Base-by-base conservation (phyloP, 2,113 vertebrate species). In the Sigmodon hispidus region DNA sequence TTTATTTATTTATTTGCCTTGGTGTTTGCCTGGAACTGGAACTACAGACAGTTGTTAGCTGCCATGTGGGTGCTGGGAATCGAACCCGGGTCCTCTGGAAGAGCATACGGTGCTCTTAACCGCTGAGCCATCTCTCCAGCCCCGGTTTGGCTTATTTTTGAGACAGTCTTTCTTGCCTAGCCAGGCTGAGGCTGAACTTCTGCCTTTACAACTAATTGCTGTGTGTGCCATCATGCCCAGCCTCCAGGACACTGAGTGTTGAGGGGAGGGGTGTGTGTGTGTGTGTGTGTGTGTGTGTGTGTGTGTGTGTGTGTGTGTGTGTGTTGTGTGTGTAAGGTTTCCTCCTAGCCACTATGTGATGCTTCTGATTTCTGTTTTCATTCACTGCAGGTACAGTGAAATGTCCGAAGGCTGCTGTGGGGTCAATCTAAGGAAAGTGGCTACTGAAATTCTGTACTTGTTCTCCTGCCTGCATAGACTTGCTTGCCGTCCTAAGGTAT, bases 401-500 rank as follows among this genome's bases (percentile, higher is more conserved):
- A 59, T 83, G 94, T 97, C 96, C 94, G 92, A 95, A 92, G 94
- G 76, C 84, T 88, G 85, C 75, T 26, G 45, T 91, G 72, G 94
- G 88, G 76, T 59, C 93, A 92, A 45, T 63, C 73, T 92, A 96
- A 93, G 97, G 87, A 97, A 95, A 97, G 96, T 36, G 87, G 94
- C 93, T 96, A 79, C 96, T 95, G 93, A 94, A 93, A 65, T 93
- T 95, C 77, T 34, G 13, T 94, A 83, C 92, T 96, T 89, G 93
- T 96, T 96, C 96, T 95, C 92, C 94, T 93, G 88, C 85, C 93
- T 81, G 52, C 16, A 94, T 67, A 95, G 52, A 96, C 72, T 93
- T 81, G 93, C 97, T 95, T 3, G 57, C 94, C 96, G 91, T 92
- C 89, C 95, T 63, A 96, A 96, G 94, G 91, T 98, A 0, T 31